Base-by-base conservation (phyloP, 2,888 invertebrate genomes). In the Conus canariensis region DNA sequence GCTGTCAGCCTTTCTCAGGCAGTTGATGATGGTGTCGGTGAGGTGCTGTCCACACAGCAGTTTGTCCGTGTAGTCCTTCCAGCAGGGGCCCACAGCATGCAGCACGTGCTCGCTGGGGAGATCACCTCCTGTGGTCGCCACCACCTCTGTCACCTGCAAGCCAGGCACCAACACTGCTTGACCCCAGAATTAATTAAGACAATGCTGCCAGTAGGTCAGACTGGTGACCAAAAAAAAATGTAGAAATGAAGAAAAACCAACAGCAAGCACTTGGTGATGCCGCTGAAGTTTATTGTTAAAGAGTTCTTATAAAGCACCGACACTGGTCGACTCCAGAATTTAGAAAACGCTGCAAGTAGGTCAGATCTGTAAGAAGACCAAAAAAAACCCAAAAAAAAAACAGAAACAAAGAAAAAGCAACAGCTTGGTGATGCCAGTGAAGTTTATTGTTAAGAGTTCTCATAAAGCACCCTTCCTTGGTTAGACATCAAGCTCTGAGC, bases 61-160 rank as follows among this genome's bases (percentile, higher is more conserved):
- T 22, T 90, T 85, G 59, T 91, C 90, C 59, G 22, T n/a, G 87
- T 91, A 91, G 70, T 77, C 59, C 14, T 70, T 58, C 91, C 91
- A 91, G 45, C 80, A 83, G 45, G 91, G 91, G 12, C 91, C 91
- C 67, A 91, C 89, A 25, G 91, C 91, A 85, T 91, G 91, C 16
- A 91, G 83, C 10, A 91, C 91, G 25, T 80, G 60, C 82, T 88
- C 77, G 30, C 90, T 85, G 10, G 85, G 85, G 74, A 91, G 83
- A 0, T 60, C 59, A 82, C 91, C 91, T 58, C 87, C 90, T n/a
- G 85, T 86, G 22, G 91, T 89, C 10, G 74, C 86, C 70, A 86
- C 89, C 25, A 90, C 85, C 10, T 86, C 88, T 30, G 91, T 86
- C n/a, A 90, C 90, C 74, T 58, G 12, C 19, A 59, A 22, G 45